phyloP scores from a whole-genome alignment of 1,140 invertebrate genomes.

The Sminthurinus signatus region DNA sequence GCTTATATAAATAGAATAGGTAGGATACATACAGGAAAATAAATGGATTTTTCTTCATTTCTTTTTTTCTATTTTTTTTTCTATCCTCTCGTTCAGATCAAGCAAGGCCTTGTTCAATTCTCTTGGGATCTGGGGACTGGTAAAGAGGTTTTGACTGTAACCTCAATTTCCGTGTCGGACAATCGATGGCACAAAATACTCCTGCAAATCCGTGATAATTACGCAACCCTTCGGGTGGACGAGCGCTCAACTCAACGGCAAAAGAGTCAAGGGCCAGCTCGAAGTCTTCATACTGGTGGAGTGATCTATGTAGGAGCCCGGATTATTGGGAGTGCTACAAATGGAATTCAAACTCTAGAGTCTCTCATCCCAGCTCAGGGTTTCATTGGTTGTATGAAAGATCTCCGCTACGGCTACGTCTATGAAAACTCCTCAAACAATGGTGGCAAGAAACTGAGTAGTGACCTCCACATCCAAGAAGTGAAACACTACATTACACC shows the following conservation, averaged over 20 bases:
- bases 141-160: conserved; percentile 40
- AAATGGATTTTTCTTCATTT: no score
- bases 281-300: conserved; percentile 36
- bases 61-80: conserved; percentile 15
- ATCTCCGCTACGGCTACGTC: conserved; percentile 70
- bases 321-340: conserved; percentile 29
- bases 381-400: conserved; percentile 85
- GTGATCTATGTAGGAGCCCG: conserved; percentile 35
- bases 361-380: conserved; percentile 49
- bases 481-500: conserved; percentile 41
- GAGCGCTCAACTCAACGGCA: conserved; percentile 38
- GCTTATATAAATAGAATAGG: no score
- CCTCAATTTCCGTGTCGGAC: conserved; percentile 38
- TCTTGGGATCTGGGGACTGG: conserved; percentile 40
- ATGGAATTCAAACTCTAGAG: conserved; percentile 24
- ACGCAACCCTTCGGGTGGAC: conserved; percentile 36
- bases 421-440: conserved; percentile 67
- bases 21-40: no score
- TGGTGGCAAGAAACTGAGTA: conserved; percentile 53
- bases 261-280: conserved; percentile 35
- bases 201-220: conserved; percentile 36
- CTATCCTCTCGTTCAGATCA: no score
- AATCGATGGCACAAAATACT: conserved; percentile 39
- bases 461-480: conserved; percentile 54
- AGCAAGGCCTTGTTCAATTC: conserved; percentile 41